A percentile compares a stretch with the other conserved stretches of the same genome.
These are phyloP conservation scores for Furnarius figulus DNA, from an alignment of 2,113 vertebrate species.

Conservation along the genomic window DNA sequence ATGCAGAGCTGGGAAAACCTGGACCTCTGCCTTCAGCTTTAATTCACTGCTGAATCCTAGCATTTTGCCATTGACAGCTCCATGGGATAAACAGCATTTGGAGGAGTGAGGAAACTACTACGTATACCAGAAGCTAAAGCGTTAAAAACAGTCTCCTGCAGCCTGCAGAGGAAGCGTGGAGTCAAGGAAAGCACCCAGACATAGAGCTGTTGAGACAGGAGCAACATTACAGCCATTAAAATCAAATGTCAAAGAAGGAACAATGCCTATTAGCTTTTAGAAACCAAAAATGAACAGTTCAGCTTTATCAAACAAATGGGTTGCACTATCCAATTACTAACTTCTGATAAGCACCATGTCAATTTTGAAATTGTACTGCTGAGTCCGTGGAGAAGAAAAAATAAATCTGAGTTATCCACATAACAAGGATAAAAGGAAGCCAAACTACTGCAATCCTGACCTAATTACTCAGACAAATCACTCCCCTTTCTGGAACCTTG, in stretches of 20 bases:
- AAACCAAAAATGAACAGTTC: slow-evolving; percentile 57
- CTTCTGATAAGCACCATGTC: slow-evolving; percentile 62
- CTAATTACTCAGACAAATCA: slow-evolving; percentile 54
- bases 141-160: slow-evolving; percentile 52
- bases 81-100: neutral
- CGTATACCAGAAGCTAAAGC: neutral
- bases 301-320: slow-evolving; percentile 68
- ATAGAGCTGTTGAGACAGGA: slow-evolving; percentile 57
- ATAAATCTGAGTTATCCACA: slow-evolving; percentile 27
- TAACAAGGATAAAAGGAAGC: slow-evolving; percentile 53
- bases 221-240: slow-evolving; percentile 71
- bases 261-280: slow-evolving; percentile 67
- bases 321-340: slow-evolving; percentile 62
- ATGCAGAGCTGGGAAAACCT: neutral
- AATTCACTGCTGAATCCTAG: neutral
- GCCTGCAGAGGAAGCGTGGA: neutral
- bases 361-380: slow-evolving; percentile 55
- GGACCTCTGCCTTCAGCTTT: neutral
- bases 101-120: neutral
- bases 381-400: slow-evolving; percentile 24
- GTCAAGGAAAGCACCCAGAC: slow-evolving; percentile 48
- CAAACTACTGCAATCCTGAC: slow-evolving; percentile 31
- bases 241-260: slow-evolving; percentile 69
- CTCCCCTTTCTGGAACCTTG: neutral
- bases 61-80: neutral